A percentile compares a stretch with the other conserved stretches of the same genome.
Evolutionary conservation across 1,140 invertebrate species (phyloP).

Genomic region (Artemia franciscana): DNA sequence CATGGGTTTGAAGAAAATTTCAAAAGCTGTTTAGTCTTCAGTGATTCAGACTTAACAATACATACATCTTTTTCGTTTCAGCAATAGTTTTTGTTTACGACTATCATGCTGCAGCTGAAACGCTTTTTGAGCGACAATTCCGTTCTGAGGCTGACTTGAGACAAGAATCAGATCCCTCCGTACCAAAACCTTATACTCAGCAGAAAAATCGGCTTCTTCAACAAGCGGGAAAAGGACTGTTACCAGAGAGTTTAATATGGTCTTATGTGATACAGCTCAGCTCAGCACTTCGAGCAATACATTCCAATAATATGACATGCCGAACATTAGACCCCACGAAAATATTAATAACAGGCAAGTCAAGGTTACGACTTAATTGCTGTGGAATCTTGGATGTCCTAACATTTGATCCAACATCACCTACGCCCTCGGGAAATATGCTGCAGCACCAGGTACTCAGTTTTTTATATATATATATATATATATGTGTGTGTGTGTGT

Average conservation of each 20-base stretch:
- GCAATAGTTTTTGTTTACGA: constrained; percentile 91
- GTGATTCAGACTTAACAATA: too few species aligned
- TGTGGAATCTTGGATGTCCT: constrained; percentile 60
- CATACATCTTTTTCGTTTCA: constrained; percentile 32
- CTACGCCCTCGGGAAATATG: constrained; percentile 37
- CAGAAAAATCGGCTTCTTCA: constrained; percentile 49
- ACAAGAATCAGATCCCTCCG: constrained; percentile 48
- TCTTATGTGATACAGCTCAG: constrained; percentile 85
- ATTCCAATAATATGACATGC: constrained; percentile 42
- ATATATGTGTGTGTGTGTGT: background rate
- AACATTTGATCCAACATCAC: constrained; percentile 39
- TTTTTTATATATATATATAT: background rate
- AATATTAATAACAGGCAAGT: constrained; percentile 43
- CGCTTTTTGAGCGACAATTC: constrained; percentile 65
- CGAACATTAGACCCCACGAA: constrained; percentile 72
- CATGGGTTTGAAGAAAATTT: too few species aligned
- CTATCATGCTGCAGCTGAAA: constrained; percentile 73
- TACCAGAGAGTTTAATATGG: constrained; percentile 82
- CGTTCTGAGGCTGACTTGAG: constrained; percentile 35
- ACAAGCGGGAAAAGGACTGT: constrained; percentile 28
- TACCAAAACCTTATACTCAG: constrained; percentile 54
- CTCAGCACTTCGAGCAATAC: constrained; percentile 73
- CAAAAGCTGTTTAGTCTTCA: too few species aligned
- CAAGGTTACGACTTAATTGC: constrained; percentile 48
- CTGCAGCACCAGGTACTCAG: constrained; percentile 37